Conservation (phyloP, 2,797 vertebrate genomes). For the Scolopax rusticola region DNA sequence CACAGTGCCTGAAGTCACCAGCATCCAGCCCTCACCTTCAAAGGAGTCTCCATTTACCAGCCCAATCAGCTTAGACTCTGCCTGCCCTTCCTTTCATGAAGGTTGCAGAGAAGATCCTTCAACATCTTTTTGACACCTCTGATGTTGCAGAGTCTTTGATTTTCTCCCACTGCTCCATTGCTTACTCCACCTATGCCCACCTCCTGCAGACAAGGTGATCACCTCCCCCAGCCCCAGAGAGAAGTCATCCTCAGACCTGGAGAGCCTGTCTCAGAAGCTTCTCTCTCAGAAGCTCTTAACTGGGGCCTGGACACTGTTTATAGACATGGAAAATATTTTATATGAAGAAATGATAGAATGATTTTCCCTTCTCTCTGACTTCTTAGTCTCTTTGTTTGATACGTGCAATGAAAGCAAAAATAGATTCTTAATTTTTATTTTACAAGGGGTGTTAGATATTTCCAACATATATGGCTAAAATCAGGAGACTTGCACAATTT, state of each 20-base stretch:
- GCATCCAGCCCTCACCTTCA: background rate
- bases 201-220: background rate
- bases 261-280: background rate
- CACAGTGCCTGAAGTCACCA: background rate
- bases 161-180: background rate
- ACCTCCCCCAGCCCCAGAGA: too few species aligned
- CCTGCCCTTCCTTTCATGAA: background rate
- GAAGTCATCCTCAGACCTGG: background rate
- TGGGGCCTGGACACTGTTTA: background rate
- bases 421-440: background rate
- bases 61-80: background rate
- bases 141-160: background rate
- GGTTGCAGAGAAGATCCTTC: background rate
- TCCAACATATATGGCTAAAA: background rate
- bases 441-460: background rate
- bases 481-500: background rate
- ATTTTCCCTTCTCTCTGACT: background rate
- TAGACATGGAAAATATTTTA: background rate
- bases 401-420: fast-evolving
- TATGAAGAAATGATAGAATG: background rate
- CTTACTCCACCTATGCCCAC: background rate
- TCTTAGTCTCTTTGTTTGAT: background rate
- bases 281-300: background rate
- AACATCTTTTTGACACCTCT: background rate
- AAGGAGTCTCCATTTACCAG: background rate